A percentile compares a stretch with the other conserved stretches of the same genome.
Evolutionary conservation across 2,797 vertebrate species (phyloP).

Genomic region (Sibirionetta formosa): DNA sequence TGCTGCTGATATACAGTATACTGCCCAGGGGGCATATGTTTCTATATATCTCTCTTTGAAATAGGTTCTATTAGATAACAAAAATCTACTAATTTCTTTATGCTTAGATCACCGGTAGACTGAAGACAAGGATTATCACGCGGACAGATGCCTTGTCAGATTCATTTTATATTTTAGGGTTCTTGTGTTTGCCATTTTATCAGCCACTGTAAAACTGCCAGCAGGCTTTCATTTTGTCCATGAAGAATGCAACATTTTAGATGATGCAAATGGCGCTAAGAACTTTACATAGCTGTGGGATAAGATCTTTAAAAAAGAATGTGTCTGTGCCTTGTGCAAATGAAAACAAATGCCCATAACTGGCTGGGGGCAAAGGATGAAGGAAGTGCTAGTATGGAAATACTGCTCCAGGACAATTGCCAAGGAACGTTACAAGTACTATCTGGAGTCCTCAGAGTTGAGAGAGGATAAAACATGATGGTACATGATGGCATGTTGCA

Average conservation of each 20-base stretch:
- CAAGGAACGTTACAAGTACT: neutral
- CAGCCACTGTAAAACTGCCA: neutral
- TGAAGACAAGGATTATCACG: neutral
- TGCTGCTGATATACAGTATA: neutral
- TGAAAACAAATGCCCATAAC: neutral
- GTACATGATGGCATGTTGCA: neutral
- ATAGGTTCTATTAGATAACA: constrained; percentile 32
- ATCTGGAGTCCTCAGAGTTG: neutral
- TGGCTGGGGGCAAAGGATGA: neutral
- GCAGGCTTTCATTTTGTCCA: neutral
- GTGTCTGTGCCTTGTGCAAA: neutral
- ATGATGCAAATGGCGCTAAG: constrained; percentile 17
- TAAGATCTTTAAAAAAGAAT: neutral
- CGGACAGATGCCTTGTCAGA: neutral
- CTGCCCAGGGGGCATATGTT: neutral
- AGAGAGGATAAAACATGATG: neutral
- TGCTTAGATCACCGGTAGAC: neutral
- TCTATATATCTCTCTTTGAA: neutral
- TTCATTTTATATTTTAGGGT: constrained; percentile 18
- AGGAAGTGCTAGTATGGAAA: neutral
- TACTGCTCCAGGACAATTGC: neutral
- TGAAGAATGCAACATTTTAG: constrained; percentile 9
- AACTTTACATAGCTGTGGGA: constrained; percentile 14
- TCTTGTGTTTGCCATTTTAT: constrained; percentile 13
- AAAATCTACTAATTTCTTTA: neutral